phyloP scores from a whole-genome alignment of 2,797 vertebrate species.

The Falco naumanni region DNA sequence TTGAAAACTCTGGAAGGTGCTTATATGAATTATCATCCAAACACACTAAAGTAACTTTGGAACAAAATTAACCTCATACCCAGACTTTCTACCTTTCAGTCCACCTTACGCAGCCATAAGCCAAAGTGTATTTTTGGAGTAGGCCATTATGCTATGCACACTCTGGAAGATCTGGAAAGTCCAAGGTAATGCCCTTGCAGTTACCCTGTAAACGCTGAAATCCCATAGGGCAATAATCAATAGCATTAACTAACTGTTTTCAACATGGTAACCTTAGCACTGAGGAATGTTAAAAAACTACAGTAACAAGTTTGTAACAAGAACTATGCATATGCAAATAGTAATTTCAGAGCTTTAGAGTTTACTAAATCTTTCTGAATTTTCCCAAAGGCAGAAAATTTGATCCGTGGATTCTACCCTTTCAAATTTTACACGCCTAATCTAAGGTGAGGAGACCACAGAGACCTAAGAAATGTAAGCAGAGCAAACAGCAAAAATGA shows the following conservation, averaged over 20 bases:
- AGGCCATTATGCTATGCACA: not conserved
- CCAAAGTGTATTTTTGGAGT: fast-evolving
- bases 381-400: not conserved
- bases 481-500: not conserved
- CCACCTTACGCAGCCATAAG: not conserved
- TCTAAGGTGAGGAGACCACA: not conserved
- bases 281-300: not conserved
- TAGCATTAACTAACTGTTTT: not conserved
- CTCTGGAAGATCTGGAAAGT: not conserved
- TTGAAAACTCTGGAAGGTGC: not conserved
- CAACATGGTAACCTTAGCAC: not conserved
- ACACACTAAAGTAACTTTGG: not conserved
- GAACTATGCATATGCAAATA: not conserved
- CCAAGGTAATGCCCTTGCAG: not conserved
- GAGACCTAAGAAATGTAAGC: fast-evolving
- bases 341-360: not conserved
- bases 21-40: not conserved
- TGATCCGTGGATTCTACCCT: not conserved
- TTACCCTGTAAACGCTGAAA: not conserved
- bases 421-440: not conserved
- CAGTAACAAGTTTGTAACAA: not conserved
- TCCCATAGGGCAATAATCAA: not conserved
- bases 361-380: not conserved
- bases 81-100: not conserved
- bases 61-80: not conserved